Percentiles rank a stretch among this genome's conserved stretches.
phyloP scores from a whole-genome alignment of 2,888 invertebrate genomes.

The Oscheius myriophilus region DNA sequence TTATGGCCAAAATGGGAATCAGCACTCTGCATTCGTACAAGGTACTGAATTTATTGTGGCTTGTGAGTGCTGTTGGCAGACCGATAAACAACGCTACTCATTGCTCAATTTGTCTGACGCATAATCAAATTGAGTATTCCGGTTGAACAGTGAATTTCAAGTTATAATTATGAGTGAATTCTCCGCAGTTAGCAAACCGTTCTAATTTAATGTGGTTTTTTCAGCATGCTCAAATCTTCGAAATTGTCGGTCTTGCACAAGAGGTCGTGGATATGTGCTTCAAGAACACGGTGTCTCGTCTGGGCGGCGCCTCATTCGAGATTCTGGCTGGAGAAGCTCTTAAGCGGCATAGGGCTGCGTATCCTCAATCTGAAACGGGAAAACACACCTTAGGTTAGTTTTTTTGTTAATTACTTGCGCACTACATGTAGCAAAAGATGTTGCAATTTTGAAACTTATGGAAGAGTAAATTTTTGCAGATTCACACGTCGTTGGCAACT shows the following conservation, averaged over 20 bases:
- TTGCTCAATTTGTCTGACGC: background rate
- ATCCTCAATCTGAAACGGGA: constrained; percentile 53
- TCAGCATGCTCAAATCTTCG: constrained; percentile 94
- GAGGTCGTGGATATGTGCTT: constrained; percentile 95
- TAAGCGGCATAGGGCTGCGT: constrained; percentile 66
- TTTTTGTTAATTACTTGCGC: background rate
- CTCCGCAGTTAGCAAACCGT: background rate
- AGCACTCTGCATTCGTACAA: constrained; percentile 98
- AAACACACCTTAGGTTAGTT: constrained; percentile 48
- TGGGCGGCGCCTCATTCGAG: constrained; percentile 90
- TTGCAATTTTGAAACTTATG: too few species aligned
- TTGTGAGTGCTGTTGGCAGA: background rate
- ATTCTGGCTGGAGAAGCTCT: constrained; percentile 66
- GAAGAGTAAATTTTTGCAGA: constrained; percentile 6
- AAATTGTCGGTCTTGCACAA: constrained; percentile 91
- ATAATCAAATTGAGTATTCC: background rate
- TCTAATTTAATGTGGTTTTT: constrained; percentile 24
- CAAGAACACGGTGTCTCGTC: constrained; percentile 80
- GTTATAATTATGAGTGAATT: background rate
- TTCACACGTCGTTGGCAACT: constrained; percentile 20
- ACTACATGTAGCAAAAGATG: too few species aligned
- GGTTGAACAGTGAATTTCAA: background rate
- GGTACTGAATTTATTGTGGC: constrained; percentile 61
- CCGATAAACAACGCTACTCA: background rate
- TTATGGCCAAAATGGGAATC: constrained; percentile 99